Conservation (phyloP, 1,140 invertebrate genomes). For the Sinella curviseta region DNA sequence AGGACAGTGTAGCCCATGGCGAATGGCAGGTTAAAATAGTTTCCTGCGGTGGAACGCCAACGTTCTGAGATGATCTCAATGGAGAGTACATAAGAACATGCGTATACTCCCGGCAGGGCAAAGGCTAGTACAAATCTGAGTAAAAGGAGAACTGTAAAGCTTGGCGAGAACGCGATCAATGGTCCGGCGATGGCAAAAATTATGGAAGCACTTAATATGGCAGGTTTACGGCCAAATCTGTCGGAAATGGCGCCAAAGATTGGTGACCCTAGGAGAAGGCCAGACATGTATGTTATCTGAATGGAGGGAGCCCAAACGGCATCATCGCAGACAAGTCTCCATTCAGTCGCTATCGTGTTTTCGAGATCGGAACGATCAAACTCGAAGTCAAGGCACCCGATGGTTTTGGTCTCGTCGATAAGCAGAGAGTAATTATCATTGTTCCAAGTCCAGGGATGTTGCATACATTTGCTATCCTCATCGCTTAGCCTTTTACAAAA, state of each 20-base stretch:
- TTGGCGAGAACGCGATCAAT: slow-evolving; percentile 36
- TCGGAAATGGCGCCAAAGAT: slow-evolving; percentile 47
- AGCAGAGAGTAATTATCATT: not conserved
- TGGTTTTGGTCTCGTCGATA: not conserved
- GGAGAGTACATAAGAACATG: slow-evolving; percentile 31
- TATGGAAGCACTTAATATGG: slow-evolving; percentile 40
- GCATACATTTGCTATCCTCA: not conserved
- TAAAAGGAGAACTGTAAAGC: slow-evolving; percentile 39
- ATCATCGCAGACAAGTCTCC: slow-evolving; percentile 41
- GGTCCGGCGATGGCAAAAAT: slow-evolving; percentile 44
- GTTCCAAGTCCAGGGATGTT: not conserved
- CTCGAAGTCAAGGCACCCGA: not conserved
- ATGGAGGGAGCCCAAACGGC: slow-evolving; percentile 37
- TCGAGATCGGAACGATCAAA: not conserved
- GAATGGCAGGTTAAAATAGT: slow-evolving; percentile 48
- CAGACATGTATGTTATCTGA: slow-evolving; percentile 48
- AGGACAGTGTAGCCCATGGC: slow-evolving; percentile 51
- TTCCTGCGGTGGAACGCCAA: slow-evolving; percentile 44
- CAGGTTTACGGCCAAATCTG: slow-evolving; percentile 40
- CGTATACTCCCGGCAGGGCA: slow-evolving; percentile 41
- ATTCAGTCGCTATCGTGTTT: slow-evolving; percentile 26
- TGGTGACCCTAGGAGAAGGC: slow-evolving; percentile 43
- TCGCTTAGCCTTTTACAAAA: not conserved
- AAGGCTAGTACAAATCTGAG: slow-evolving; percentile 42
- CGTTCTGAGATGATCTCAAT: slow-evolving; percentile 39